Base-by-base conservation (phyloP, 2,888 invertebrate genomes). In the Linhomoeus sp. region DNA sequence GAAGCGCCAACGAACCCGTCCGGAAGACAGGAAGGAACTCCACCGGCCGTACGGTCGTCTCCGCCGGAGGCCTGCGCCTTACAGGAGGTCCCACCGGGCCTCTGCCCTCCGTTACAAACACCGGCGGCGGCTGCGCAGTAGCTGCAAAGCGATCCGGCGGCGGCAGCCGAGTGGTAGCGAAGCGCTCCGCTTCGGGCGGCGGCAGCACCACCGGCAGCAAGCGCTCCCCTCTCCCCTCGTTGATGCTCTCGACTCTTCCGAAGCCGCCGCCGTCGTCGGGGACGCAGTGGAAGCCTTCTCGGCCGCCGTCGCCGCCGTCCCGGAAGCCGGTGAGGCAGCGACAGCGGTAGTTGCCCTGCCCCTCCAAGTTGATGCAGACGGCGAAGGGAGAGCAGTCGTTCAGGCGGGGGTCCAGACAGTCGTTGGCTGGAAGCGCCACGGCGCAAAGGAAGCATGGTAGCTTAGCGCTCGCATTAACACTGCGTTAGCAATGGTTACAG, bases 361-460 rank as follows among this genome's bases (percentile, higher is more conserved):
- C 20, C 12, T 12, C 23, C 24, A 25, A 26, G 25, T 48, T 44
- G 37, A 39, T 36, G 46, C 63, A 63, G 24, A 61, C 56, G 14
- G 63, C 58, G 49, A 62, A 56, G 37, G 50, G 52, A 17, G 57
- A 55, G 42, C 63, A 63, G 22, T 57, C 54, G 51, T 63, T 58
- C 36, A 62, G 52, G 23, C 55, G 50, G n/a, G 56, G 39, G 41
- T 57, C 55, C 26, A 55, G 49, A 45, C 63, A 63, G 48, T 63
- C 63, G 47, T 64, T 63, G 44, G 35, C 50, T 48, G 41, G 5
- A 40, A 43, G 3, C n/a, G 37, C 24, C n/a, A n/a, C n/a, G n/a
- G n/a, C n/a, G n/a, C 35, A 35, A 38, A 12, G 39, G 20, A 17
- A 38, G 39, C 7, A n/a, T 38, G 17, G 20, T 38, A n/a, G n/a